A percentile compares a stretch with the other conserved stretches of the same genome.
Conservation (phyloP, 1,140 invertebrate species). For the Nymphalis io region DNA sequence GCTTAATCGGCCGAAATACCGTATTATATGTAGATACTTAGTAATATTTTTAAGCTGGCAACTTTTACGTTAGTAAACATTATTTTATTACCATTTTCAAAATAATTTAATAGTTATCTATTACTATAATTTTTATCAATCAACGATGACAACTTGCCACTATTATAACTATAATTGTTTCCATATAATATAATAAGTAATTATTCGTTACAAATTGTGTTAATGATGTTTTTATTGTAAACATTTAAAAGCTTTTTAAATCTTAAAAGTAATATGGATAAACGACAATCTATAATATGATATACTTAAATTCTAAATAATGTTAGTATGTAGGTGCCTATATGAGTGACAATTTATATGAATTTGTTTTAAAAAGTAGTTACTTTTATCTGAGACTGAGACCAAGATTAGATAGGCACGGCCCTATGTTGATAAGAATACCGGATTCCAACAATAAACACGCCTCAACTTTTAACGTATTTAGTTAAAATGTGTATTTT, state of each 20-base stretch:
- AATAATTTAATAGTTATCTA: neutral
- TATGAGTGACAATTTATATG: slow-evolving; percentile 30
- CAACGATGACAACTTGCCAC: no score
- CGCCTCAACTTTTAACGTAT: slow-evolving; percentile 31
- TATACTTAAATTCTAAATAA: slow-evolving; percentile 10
- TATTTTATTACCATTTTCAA: neutral
- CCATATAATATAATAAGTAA: no score
- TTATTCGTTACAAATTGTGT: neutral
- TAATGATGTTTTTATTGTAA: neutral
- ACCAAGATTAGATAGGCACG: slow-evolving; percentile 71
- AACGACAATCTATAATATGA: neutral
- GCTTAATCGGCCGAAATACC: neutral
- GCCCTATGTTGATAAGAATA: slow-evolving; percentile 68
- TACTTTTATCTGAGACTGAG: slow-evolving; percentile 60
- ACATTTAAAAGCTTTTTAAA: neutral
- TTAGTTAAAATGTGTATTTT: slow-evolving; percentile 11
- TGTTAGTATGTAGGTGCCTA: slow-evolving; percentile 2
- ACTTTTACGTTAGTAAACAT: neutral
- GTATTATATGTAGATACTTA: neutral
- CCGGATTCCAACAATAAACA: slow-evolving; percentile 58
- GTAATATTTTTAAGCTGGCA: slow-evolving; percentile 9
- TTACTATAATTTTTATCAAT: no score
- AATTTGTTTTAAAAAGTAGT: slow-evolving; percentile 46
- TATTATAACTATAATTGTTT: neutral
- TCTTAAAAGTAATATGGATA: neutral